Evolutionary conservation across 2,113 vertebrate species (phyloP), one percentile per base, ranked within the genome.

Genomic region (Sorex fumeus): DNA sequence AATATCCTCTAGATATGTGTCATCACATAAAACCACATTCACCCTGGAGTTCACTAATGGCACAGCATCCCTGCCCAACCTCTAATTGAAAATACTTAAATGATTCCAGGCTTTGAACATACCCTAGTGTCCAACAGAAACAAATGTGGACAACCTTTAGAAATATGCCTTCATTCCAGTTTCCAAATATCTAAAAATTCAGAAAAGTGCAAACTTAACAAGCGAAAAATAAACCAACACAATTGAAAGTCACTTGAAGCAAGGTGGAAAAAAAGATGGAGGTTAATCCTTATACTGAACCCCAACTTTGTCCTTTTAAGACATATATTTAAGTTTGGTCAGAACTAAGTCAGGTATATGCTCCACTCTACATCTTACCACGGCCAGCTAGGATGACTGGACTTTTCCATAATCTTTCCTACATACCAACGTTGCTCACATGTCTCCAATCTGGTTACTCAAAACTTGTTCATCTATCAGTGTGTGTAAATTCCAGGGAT

Each of bases 241-340:
- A 36, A 76, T 0, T 32, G 34, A 78, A 91, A 53, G 19, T 93
- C n/a, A 66, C 1, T 50, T 50, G 47, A 50, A 50, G 13, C 47
- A 50, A 36, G 36, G 18, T 66, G 86, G 76, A 6, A 72, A 71
- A 36, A 83, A 85, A 92, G 82, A 87, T 60, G 53, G 18, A 57
- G 18, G 53, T 57, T 57, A 19, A 19, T 57, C 15, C 53, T 13
- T 57, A 19, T 57, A 19, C 11, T 23, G 21, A 3, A 6, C 21
- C 21, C 3, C 57, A 60, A 16, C 57, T 60, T 23, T 60, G 57
- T 60, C 18, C 18, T 60, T 60, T 60, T 60, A 60, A 60, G 21
- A 19, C 18, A 21, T 60, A 60, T 60, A 6, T 60, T 60, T 60
- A 60, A 60, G 57, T 19, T 60, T 60, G 18, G 57, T 21, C 57